phyloP scores from a whole-genome alignment of 2,797 vertebrate species.

The Florisuga fusca region DNA sequence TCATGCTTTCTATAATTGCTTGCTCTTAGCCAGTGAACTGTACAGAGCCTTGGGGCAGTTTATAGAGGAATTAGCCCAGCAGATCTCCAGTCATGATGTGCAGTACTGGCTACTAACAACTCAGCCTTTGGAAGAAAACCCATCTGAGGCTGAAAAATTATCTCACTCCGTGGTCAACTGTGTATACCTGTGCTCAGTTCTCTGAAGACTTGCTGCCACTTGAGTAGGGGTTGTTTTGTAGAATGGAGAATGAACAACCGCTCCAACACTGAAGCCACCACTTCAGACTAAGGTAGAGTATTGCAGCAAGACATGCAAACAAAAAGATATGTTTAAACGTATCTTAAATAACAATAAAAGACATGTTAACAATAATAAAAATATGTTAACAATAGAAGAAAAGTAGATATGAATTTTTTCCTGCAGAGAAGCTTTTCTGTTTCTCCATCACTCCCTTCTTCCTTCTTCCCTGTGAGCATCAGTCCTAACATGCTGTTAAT shows the following conservation, averaged over 20 bases:
- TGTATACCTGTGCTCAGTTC: not conserved
- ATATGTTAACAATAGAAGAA: not conserved
- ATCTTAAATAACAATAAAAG: no score
- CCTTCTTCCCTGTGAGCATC: fast-evolving
- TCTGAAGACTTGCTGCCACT: not conserved
- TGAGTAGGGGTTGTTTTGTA: not conserved
- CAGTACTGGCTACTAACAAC: not conserved
- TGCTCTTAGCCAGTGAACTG: not conserved
- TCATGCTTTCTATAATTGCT: not conserved
- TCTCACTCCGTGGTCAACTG: not conserved
- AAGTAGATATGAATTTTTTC: not conserved
- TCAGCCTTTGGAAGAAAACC: not conserved
- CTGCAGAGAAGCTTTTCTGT: not conserved
- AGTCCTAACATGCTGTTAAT: not conserved
- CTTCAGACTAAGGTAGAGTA: fast-evolving
- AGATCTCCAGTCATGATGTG: not conserved
- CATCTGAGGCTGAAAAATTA: not conserved
- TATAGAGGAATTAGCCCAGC: not conserved
- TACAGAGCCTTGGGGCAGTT: not conserved
- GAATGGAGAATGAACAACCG: not conserved
- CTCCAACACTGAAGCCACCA: not conserved
- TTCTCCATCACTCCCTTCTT: not conserved
- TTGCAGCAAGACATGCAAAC: fast-evolving
- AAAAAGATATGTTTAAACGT: not conserved
- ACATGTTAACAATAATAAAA: not conserved